Percentiles rank a stretch among this genome's conserved stretches.
phyloP scores from a whole-genome alignment of 2,113 vertebrate species.

The Prionailurus bengalensis region DNA sequence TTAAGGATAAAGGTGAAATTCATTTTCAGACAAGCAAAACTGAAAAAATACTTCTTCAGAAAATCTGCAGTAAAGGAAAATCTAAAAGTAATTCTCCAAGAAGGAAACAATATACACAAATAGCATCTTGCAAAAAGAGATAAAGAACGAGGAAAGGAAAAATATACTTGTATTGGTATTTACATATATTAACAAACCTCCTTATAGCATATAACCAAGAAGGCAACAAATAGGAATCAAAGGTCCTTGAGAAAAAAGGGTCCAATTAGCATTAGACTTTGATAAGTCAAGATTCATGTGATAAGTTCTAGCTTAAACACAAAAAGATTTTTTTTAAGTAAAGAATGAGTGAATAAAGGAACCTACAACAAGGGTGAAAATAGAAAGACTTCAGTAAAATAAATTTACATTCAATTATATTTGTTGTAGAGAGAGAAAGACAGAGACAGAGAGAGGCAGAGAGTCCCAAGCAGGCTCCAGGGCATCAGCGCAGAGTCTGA shows the following conservation, averaged over 20 bases:
- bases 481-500: no score
- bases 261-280: background rate
- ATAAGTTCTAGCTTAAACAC: background rate
- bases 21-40: background rate
- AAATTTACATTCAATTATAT: background rate
- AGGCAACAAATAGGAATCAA: background rate
- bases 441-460: no score
- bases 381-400: background rate
- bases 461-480: no score
- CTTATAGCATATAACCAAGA: background rate
- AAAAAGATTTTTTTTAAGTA: background rate
- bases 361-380: background rate
- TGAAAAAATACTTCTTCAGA: background rate
- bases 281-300: background rate
- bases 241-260: background rate
- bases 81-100: background rate
- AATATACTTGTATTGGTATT: background rate
- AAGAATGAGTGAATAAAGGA: background rate
- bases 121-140: background rate
- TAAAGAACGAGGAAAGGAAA: background rate
- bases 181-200: background rate
- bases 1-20: conserved; percentile 17
- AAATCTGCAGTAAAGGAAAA: background rate
- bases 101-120: background rate
- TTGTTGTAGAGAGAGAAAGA: background rate